Base-by-base conservation (phyloP, 2,888 invertebrate species). In the Eupithecia subumbrata region DNA sequence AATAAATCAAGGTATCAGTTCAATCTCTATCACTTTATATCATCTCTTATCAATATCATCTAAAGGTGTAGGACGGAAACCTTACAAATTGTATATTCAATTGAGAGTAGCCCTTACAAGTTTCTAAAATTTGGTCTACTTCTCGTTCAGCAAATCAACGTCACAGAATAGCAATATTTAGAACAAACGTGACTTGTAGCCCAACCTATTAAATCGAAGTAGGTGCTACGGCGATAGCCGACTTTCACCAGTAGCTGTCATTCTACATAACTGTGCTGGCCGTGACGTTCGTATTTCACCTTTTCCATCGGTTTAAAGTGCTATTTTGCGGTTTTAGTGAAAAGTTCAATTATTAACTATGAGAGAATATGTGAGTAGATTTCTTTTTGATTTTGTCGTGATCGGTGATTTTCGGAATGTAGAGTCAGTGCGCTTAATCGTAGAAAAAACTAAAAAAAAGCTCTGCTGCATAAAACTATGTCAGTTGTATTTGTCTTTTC, bases 241-340 rank as follows among this genome's bases (percentile, higher is more conserved):
- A 90, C 91, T 91, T 91, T 91, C 91, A 88, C 91, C 84, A 74
- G 76, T 79, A 76, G 75, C 67, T 74, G 67, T 71, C 75, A 82
- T 76, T 80, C 81, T 79, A 79, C 81, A 85, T 84, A 86, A 88
- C 84, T 85, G 88, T 87, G 85, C 81, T 75, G 73, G 78, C 79
- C 72, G 82, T 74, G 76, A 45, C 68, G 68, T 68, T 68, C 37
- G 64, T 64, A 12, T 67, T 67, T 16, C 9, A 34, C 66, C 12
- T 40, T 25, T 25, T 12, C 25, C 60, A 25, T 25, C 22, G 60
- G 52, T 9, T 56, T 60, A 11, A 56, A 56, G 56, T 60, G 12
- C 5, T 60, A 14, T 60, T 60, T 60, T 25, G 25, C 60, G 12
- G 37, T 37, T 67, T 22, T n/a, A 67, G 66, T 67, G 66, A 64